These are phyloP conservation scores for Hydrocynus forskahlii DNA, from an alignment of 2,797 vertebrate species.

Conservation along the genomic window DNA sequence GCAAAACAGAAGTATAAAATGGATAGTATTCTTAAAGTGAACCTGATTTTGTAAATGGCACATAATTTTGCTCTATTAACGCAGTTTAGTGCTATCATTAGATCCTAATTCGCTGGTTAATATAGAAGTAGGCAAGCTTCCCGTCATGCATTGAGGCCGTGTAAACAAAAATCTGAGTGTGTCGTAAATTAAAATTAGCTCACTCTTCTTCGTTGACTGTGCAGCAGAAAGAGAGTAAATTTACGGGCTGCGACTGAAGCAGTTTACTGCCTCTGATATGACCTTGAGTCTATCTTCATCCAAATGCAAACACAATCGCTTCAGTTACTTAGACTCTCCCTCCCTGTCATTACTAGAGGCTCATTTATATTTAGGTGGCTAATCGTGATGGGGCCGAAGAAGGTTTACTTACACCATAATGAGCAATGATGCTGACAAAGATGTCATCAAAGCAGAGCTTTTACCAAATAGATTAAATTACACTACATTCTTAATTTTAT, in stretches of 20 bases:
- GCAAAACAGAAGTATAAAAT: constrained; percentile 22
- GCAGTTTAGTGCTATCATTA: constrained; percentile 64
- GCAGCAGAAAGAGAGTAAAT: constrained; percentile 57
- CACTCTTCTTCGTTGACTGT: constrained; percentile 57
- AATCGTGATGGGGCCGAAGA: constrained; percentile 3
- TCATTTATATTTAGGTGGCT: constrained; percentile 46
- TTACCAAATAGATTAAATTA: background rate
- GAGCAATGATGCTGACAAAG: constrained; percentile 13
- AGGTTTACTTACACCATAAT: constrained; percentile 23
- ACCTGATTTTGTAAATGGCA: constrained; percentile 60
- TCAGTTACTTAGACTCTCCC: constrained; percentile 50
- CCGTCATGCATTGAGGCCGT: constrained; percentile 63
- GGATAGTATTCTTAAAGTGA: constrained; percentile 49
- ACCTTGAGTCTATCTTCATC: constrained; percentile 58
- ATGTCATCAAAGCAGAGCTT: constrained; percentile 1
- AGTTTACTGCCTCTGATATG: constrained; percentile 55
- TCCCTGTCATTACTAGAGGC: constrained; percentile 40
- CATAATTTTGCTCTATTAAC: constrained; percentile 62
- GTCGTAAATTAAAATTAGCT: constrained; percentile 62
- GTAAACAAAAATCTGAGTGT: constrained; percentile 61
- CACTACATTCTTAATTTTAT: no score
- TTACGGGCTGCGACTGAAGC: constrained; percentile 58
- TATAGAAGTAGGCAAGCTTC: constrained; percentile 64
- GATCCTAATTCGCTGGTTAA: constrained; percentile 69
- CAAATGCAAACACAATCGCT: constrained; percentile 54